Conservation (phyloP, 2,797 vertebrate genomes). For the Coregonus ussuriensis region DNA sequence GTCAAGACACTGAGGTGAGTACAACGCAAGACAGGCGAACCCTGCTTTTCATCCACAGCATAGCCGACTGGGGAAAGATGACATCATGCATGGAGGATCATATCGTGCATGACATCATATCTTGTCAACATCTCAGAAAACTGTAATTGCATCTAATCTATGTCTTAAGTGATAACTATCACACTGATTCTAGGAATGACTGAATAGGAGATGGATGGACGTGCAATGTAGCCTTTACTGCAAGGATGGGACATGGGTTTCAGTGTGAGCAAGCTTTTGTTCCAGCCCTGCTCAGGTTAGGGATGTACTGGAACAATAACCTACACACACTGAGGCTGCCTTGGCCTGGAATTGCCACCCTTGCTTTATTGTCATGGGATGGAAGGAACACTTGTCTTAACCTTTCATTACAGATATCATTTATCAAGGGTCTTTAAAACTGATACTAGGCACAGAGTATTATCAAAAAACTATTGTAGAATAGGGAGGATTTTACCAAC, state of each 20-base stretch:
- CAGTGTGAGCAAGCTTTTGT: too few species aligned
- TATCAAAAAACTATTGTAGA: background rate
- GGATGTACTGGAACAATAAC: too few species aligned
- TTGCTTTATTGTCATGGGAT: too few species aligned
- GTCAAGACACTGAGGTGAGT: constrained; percentile 50
- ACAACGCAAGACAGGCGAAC: background rate
- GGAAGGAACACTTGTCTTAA: too few species aligned
- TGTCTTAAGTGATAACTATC: too few species aligned
- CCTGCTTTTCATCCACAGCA: background rate
- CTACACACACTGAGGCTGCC: too few species aligned
- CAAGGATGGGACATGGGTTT: too few species aligned
- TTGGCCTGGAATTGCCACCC: too few species aligned
- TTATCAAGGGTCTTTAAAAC: background rate
- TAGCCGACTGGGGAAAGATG: background rate
- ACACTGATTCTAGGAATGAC: background rate
- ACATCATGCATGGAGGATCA: background rate
- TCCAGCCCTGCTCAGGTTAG: too few species aligned
- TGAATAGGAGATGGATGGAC: background rate
- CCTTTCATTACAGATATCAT: background rate
- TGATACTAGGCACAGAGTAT: background rate
- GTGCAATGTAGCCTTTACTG: background rate
- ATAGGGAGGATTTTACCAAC: background rate
- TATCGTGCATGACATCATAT: background rate
- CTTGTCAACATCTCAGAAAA: background rate
- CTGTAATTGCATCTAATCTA: too few species aligned